Evolutionary conservation across 2,888 invertebrate species (phyloP), one percentile per base, ranked within the genome.

Genomic region (Chrysolina haemoptera): DNA sequence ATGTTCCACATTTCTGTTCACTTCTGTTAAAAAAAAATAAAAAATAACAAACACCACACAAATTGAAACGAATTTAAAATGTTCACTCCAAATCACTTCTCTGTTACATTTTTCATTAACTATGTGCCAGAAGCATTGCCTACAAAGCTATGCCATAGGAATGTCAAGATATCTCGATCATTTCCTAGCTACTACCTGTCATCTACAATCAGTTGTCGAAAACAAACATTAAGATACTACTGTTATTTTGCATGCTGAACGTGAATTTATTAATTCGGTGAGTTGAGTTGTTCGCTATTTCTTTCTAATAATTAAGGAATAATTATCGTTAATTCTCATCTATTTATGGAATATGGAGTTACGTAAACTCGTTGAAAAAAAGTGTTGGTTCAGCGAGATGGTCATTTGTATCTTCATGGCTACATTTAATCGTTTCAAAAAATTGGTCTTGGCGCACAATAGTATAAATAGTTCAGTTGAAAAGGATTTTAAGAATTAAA

Each of bases 91-190:
- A 53, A 20, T 12, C 11, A 53, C 53, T 12, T 20, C 53, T 53
- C 18, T 10, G 53, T 12, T 4, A 53, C 18, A 10, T 48, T 48
- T 16, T 48, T 48, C 16, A 10, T 6, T 16, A 10, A 48, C 16
- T 8, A n/a, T 48, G 48, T 16, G 48, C 16, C 48, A 48, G 16
- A 48, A 48, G 16, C 1, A 35, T 6, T 3, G 4, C 35, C 3
- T 35, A 0, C 35, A 35, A 27, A 35, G 35, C 35, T 35, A 35
- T 8, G 4, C 35, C 35, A 35, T 35, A 35, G 53, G 53, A 53
- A 53, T 53, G 53, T 53, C 53, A 53, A 53, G 53, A 53, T 53
- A 53, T 18, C 53, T 53, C 53, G 53, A 53, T 18, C 53, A 53
- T 53, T 20, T 53, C 53, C 53, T 53, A 20, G 53, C 20, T 53